Base-by-base conservation (phyloP, 2,888 invertebrate species). In the Ormyrus pomaceus region DNA sequence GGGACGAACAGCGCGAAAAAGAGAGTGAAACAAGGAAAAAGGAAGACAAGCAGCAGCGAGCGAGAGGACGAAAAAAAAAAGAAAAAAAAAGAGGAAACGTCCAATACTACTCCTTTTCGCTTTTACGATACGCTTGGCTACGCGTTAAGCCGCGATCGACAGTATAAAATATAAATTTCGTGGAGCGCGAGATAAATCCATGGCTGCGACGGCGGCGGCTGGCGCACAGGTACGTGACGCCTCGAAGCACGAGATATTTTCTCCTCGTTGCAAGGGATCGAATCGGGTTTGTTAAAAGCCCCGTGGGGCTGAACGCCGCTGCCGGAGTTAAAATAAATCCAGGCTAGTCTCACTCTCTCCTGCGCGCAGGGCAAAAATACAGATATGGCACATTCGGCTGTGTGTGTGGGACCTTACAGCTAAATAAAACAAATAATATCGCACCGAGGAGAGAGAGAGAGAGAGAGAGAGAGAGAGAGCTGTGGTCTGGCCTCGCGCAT, bases 91-190 rank as follows among this genome's bases (percentile, higher is more conserved):
- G 13, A 50, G 56, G 45, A 59, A 56, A 55, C 53, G 45, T 53
- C 72, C 51, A 53, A 79, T 80, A 73, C 50, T 13, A 65, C 70
- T 77, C 64, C 58, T 70, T 70, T 65, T 81, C 74, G 70, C 65
- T 77, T 81, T 77, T 71, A 77, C 70, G 80, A 81, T 81, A 81
- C 61, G 73, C 58, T 77, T 51, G 74, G 81, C 59, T 70, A 65
- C 65, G 75, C 82, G 82, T 75, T 83, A 82, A 84, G 83, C 83
- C 84, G 72, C 83, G 82, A 84, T 83, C 83, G 83, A 84, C 84
- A 82, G 83, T 83, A 84, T 84, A 82, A 84, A 84, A 84, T 84
- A 84, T 84, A 84, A 84, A 84, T 83, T 84, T 82, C 79, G 74
- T 70, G 69, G 80, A 74, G 77, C 79, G 75, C 81, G 79, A 83